phyloP scores from a whole-genome alignment of 2,888 invertebrate genomes.

The Agyllia agylla region DNA sequence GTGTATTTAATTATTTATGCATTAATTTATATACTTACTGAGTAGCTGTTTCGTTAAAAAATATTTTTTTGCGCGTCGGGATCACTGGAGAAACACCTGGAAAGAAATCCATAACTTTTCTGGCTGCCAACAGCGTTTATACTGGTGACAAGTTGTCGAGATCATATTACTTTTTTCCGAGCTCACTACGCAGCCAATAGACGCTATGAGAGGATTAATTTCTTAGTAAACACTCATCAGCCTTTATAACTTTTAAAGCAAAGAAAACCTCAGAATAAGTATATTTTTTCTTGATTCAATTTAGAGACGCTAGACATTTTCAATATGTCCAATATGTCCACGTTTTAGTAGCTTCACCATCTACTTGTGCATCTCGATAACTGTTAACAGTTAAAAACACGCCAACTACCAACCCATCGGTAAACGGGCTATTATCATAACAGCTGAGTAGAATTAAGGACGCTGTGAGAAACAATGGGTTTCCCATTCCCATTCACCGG shows the following conservation, averaged over 20 bases:
- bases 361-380: not conserved
- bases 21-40: too few relatives aligned
- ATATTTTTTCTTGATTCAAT: too few relatives aligned
- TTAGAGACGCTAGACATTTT: not conserved
- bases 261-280: too few relatives aligned
- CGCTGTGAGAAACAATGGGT: slow-evolving; percentile 85
- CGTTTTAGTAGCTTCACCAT: not conserved
- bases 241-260: too few relatives aligned
- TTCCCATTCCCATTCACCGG: slow-evolving; percentile 85
- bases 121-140: not conserved
- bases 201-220: not conserved
- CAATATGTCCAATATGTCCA: not conserved
- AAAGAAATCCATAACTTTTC: not conserved
- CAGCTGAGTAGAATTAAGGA: slow-evolving; percentile 83
- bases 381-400: not conserved
- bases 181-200: not conserved
- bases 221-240: not conserved
- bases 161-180: not conserved
- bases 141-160: not conserved
- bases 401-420: not conserved
- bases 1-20: too few relatives aligned
- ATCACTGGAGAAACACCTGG: not conserved
- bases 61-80: too few relatives aligned
- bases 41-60: too few relatives aligned
- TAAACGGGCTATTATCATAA: slow-evolving; percentile 77